Evolutionary conservation across 1,140 invertebrate species (phyloP).

Genomic region (Aricia agestis): DNA sequence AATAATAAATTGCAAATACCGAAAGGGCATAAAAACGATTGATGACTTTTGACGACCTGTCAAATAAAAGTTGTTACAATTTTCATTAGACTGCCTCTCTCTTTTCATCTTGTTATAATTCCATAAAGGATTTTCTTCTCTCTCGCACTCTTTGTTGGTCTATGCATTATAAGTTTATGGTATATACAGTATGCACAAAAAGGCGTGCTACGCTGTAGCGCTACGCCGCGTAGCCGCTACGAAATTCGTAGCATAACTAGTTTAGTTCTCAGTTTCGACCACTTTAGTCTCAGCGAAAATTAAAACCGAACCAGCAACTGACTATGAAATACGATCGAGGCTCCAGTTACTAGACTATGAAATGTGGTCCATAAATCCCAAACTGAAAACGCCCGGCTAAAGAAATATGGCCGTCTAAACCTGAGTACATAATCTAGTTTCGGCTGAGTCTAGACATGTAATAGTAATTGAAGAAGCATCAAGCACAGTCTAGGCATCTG

Average conservation of each 20-base stretch:
- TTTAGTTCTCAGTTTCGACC: neutral
- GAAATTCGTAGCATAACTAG: neutral
- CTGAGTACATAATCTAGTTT: neutral
- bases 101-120: no score
- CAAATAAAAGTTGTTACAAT: no score
- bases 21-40: no score
- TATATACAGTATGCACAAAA: no score
- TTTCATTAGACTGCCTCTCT: no score
- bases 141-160: no score
- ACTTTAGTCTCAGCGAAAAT: neutral
- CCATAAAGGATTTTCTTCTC: no score
- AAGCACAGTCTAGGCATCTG: neutral
- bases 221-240: neutral
- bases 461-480: neutral
- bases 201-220: neutral
- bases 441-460: neutral
- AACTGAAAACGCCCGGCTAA: neutral
- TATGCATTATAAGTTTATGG: no score
- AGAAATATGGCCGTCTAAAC: neutral
- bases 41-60: no score
- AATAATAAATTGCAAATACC: no score
- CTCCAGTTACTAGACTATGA: neutral
- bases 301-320: neutral
- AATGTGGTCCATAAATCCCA: neutral
- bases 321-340: neutral